Conservation (phyloP, 2,113 vertebrate genomes). For the Pterocles burchelli region DNA sequence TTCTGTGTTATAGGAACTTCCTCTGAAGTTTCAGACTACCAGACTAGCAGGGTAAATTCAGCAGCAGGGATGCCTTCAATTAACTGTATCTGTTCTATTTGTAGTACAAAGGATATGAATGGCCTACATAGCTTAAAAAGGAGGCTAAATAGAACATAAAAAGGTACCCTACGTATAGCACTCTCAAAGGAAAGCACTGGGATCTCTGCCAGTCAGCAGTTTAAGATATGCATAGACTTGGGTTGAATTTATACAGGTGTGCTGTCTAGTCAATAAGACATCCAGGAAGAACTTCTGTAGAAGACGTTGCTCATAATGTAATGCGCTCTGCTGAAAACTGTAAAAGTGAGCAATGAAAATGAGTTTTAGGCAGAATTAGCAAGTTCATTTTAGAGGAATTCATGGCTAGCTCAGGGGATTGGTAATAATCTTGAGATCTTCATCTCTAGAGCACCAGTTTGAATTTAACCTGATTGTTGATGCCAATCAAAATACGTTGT, state of each 20-base stretch:
- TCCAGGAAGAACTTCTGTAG: neutral
- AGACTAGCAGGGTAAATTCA: conserved; percentile 59
- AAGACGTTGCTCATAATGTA: neutral
- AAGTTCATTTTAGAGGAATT: conserved; percentile 3
- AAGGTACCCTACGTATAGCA: conserved; percentile 5
- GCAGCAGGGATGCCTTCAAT: conserved; percentile 76
- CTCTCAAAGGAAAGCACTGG: conserved; percentile 31
- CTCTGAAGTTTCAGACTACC: conserved; percentile 65
- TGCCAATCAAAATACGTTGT: neutral
- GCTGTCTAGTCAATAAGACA: conserved; percentile 55
- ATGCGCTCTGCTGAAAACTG: neutral
- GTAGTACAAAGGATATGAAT: conserved; percentile 71
- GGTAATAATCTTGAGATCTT: neutral
- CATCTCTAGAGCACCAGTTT: neutral
- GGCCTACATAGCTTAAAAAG: conserved; percentile 67
- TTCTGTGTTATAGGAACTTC: conserved; percentile 56
- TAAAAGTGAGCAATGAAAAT: neutral
- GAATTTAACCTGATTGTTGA: conserved; percentile 4
- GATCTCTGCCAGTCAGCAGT: conserved; percentile 37
- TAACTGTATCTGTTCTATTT: conserved; percentile 75
- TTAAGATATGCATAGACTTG: conserved; percentile 47
- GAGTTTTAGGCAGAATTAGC: conserved; percentile 5
- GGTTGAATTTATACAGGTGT: conserved; percentile 21
- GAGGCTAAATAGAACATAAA: conserved; percentile 60
- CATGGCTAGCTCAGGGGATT: neutral